Conservation (phyloP, 2,113 vertebrate species). For the Ahaetulla prasina region DNA sequence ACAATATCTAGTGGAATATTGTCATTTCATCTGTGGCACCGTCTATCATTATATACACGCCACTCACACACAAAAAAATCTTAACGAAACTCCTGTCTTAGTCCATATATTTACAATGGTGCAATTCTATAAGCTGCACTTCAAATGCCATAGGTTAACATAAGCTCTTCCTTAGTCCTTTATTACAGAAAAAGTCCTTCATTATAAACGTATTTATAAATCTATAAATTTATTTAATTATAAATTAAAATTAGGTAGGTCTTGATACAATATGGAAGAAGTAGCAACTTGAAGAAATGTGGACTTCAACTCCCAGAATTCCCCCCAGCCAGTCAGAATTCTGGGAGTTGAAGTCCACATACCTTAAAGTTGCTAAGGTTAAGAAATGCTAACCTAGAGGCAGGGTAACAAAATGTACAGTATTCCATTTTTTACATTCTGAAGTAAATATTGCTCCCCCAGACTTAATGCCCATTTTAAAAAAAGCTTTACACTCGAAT, state of each 20-base stretch:
- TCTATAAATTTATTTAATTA: not conserved
- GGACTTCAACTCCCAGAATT: not conserved
- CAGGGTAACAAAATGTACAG: not conserved
- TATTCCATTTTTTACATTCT: not conserved
- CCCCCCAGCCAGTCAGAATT: not conserved
- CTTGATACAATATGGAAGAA: not conserved
- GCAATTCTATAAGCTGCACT: not conserved
- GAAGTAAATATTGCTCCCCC: constrained; percentile 14
- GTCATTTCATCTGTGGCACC: not conserved
- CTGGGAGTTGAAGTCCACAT: not conserved
- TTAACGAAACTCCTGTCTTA: not conserved
- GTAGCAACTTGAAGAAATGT: not conserved
- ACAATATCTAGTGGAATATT: not conserved
- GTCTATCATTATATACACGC: not conserved
- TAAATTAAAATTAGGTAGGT: not conserved
- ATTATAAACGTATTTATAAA: not conserved
- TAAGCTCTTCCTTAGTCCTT: not conserved
- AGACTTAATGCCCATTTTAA: constrained; percentile 13
- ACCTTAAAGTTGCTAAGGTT: not conserved
- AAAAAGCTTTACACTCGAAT: not conserved
- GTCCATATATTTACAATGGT: not conserved
- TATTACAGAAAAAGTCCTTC: not conserved
- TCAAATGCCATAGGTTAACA: constrained; percentile 19
- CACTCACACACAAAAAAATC: not conserved
- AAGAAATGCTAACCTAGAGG: not conserved